Evolutionary conservation across 2,113 vertebrate species (phyloP).

Genomic region (Misgurnus anguillicaudatus): DNA sequence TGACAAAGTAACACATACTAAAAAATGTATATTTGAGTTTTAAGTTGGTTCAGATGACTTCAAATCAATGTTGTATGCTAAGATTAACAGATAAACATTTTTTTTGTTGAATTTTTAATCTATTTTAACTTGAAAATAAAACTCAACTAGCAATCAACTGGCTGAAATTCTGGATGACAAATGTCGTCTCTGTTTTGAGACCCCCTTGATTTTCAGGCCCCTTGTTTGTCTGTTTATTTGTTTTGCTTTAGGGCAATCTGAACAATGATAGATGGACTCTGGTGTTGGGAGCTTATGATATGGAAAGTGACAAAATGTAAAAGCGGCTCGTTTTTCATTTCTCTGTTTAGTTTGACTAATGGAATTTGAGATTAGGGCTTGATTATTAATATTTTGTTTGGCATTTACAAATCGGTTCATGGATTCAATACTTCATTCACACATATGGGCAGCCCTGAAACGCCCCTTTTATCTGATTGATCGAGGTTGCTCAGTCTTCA

Average conservation of each 20-base stretch:
- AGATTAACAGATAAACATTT: neutral
- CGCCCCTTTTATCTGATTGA: no score
- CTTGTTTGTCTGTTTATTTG: slow-evolving; percentile 19
- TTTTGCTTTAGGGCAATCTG: slow-evolving; percentile 33
- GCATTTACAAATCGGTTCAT: no score
- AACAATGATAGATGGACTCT: slow-evolving; percentile 38
- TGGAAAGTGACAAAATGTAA: no score
- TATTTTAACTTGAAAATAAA: neutral
- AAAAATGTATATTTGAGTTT: neutral
- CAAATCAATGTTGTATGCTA: neutral
- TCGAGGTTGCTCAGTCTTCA: no score
- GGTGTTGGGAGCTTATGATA: neutral
- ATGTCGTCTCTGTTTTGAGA: neutral
- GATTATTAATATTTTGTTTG: no score
- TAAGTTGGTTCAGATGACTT: neutral
- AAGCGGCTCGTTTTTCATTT: slow-evolving; percentile 1
- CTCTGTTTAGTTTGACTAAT: neutral
- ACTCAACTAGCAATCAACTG: no score
- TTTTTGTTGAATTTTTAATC: neutral
- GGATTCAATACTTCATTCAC: no score
- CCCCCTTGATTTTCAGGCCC: slow-evolving; percentile 6
- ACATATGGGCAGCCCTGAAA: no score
- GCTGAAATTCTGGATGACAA: neutral
- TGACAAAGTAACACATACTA: neutral
- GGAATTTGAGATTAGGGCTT: neutral